A percentile compares a stretch with the other conserved stretches of the same genome.
Conservation (phyloP, 2,888 invertebrate species). For the Halictus quadricinctus region DNA sequence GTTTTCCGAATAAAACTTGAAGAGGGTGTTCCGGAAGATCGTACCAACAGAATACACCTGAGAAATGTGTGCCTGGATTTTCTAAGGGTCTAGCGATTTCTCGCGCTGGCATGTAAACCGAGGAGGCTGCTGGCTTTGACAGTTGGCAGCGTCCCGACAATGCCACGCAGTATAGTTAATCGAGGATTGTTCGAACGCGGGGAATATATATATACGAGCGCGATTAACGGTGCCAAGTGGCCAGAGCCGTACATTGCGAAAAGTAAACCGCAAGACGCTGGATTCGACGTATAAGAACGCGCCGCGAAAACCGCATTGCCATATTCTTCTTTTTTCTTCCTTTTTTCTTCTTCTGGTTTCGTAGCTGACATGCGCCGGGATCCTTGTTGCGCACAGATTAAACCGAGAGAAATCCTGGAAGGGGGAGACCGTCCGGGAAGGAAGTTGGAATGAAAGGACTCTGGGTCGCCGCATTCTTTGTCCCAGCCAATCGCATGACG, state of each 20-base stretch:
- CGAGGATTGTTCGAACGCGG: slow-evolving; percentile 48
- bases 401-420: slow-evolving; percentile 28
- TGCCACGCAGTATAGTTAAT: slow-evolving; percentile 49
- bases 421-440: slow-evolving; percentile 20
- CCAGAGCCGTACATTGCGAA: slow-evolving; percentile 11
- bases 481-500: slow-evolving; percentile 61
- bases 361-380: slow-evolving; percentile 32
- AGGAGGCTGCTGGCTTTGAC: slow-evolving; percentile 14
- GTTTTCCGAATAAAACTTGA: no score
- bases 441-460: slow-evolving; percentile 49
- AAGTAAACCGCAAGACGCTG: slow-evolving; percentile 31
- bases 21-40: no score
- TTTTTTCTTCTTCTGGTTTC: slow-evolving; percentile 4
- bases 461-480: slow-evolving; percentile 56
- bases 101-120: neutral
- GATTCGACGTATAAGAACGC: slow-evolving; percentile 25
- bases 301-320: slow-evolving; percentile 38
- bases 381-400: slow-evolving; percentile 42
- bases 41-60: neutral
- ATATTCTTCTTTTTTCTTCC: neutral
- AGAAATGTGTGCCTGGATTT: neutral
- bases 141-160: slow-evolving; percentile 48
- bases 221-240: slow-evolving; percentile 51
- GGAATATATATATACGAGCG: slow-evolving; percentile 48
- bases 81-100: neutral